Conservation (phyloP, 1,140 invertebrate genomes). For the Diabrotica virgifera region DNA sequence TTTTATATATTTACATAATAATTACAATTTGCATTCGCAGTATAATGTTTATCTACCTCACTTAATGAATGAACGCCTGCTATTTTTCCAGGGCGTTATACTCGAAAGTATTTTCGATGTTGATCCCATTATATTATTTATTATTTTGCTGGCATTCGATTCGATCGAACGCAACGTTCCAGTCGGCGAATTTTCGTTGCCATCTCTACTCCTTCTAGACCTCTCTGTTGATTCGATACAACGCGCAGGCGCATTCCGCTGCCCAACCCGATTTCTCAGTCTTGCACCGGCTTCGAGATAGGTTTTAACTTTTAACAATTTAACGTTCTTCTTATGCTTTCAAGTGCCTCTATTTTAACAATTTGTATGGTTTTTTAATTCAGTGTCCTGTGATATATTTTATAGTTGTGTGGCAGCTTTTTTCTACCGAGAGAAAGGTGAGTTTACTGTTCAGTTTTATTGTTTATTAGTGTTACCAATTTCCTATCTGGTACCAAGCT, state of each 20-base stretch:
- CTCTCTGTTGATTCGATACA: conserved; percentile 2
- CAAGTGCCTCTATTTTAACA: conserved; percentile 28
- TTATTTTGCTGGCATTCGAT: no score
- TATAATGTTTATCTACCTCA: no score
- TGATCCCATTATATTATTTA: no score
- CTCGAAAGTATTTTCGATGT: no score
- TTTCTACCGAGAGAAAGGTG: background rate
- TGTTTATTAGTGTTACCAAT: background rate
- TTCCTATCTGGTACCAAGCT: background rate
- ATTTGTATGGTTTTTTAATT: conserved; percentile 17
- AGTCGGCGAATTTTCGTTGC: no score
- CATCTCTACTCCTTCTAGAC: background rate
- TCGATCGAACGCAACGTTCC: no score
- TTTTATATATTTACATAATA: no score
- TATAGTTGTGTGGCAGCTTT: background rate
- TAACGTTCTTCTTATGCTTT: conserved; percentile 24
- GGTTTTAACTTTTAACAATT: conserved; percentile 22
- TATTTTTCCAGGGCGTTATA: no score
- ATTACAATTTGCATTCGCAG: no score
- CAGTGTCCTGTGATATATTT: conserved; percentile 22
- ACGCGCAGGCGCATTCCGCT: background rate
- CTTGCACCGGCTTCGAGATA: conserved; percentile 34
- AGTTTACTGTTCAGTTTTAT: background rate
- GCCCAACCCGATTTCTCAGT: conserved; percentile 39
- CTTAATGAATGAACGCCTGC: no score